Evolutionary conservation across 2,113 vertebrate genomes (phyloP).

Genomic region (Petrocephalus microphthalmus): DNA sequence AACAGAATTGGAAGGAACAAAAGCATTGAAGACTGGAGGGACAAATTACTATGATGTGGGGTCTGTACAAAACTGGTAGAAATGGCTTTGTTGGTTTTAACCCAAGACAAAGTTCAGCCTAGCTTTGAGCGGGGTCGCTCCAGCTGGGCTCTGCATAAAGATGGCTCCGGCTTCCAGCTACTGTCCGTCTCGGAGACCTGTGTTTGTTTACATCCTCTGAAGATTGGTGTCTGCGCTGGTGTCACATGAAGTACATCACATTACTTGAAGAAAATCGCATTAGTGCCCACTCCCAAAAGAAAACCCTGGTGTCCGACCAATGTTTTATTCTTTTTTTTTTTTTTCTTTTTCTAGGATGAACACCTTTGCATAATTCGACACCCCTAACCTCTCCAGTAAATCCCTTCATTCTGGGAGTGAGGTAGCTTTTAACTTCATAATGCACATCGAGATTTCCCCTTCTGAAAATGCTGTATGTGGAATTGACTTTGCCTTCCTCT

Average conservation of each 20-base stretch:
- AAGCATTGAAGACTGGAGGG: constrained; percentile 13
- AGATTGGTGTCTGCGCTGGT: not conserved
- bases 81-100: not conserved
- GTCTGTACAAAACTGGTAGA: not conserved
- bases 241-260: constrained; percentile 10
- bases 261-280: constrained; percentile 15
- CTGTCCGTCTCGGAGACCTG: not conserved
- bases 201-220: not conserved
- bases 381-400: not conserved
- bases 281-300: not conserved
- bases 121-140: not conserved
- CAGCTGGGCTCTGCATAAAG: not conserved
- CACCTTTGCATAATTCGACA: not conserved
- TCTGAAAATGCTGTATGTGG: not conserved
- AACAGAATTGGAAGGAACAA: constrained; percentile 29
- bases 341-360: not conserved
- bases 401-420: not conserved
- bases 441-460: not conserved
- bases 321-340: not conserved
- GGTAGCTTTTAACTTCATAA: not conserved
- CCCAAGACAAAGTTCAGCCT: not conserved
- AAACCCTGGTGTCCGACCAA: not conserved
- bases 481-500: not conserved
- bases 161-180: not conserved
- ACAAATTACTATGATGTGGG: not conserved